A percentile compares a stretch with the other conserved stretches of the same genome.
Conservation (phyloP, 2,113 vertebrate species). For the Cranoglanis bouderius region DNA sequence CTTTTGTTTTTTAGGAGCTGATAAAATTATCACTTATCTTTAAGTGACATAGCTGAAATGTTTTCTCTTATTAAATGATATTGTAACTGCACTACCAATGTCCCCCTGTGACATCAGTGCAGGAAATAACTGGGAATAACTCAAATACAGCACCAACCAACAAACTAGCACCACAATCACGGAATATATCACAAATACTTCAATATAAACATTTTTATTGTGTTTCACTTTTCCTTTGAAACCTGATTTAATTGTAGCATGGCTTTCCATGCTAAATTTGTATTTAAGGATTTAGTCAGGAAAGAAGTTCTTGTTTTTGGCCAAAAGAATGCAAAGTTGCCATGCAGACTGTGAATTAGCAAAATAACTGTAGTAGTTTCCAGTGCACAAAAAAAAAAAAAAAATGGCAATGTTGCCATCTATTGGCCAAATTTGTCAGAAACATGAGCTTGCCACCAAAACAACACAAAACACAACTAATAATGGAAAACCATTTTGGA, state of each 20-base stretch:
- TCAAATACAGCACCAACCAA: not conserved
- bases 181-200: not conserved
- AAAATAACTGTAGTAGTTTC: not conserved
- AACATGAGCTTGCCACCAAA: not conserved
- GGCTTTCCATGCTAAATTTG: not conserved
- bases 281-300: not conserved
- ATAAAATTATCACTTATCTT: not conserved
- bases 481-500: conserved; percentile 45
- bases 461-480: not conserved
- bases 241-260: not conserved
- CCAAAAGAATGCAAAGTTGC: not conserved
- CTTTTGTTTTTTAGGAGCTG: not conserved
- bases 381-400: not conserved
- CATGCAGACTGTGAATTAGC: not conserved
- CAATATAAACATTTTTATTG: not conserved
- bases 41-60: not conserved
- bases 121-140: not conserved
- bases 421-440: not conserved
- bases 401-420: conserved; percentile 22
- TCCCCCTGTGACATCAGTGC: not conserved
- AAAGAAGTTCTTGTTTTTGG: not conserved
- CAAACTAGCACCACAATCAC: not conserved
- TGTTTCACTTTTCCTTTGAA: not conserved
- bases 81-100: not conserved
- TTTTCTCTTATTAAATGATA: not conserved